Percentiles rank a stretch among this genome's conserved stretches.
Evolutionary conservation across 1,140 invertebrate species (phyloP).

Genomic region (Drosophila lowei): DNA sequence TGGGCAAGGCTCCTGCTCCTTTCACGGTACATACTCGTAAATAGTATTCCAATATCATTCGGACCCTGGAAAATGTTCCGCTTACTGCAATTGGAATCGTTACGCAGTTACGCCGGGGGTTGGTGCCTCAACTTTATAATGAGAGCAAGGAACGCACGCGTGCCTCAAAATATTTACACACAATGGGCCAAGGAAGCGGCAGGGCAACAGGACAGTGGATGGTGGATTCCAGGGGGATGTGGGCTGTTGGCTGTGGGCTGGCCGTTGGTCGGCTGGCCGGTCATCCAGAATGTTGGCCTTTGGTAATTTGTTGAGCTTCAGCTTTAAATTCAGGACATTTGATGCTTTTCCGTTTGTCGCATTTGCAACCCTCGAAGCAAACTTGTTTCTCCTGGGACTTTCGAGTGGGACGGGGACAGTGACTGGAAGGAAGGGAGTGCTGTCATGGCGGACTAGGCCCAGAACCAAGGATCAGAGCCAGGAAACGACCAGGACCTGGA

Average conservation of each 20-base stretch:
- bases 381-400: constrained; percentile 21
- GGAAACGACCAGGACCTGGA: no score
- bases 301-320: constrained; percentile 76
- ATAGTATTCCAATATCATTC: no score
- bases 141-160: constrained; percentile 79
- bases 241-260: constrained; percentile 17
- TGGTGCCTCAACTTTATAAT: constrained; percentile 70
- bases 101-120: constrained; percentile 41
- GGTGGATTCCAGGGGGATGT: constrained; percentile 15
- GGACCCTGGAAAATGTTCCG: constrained; percentile 7
- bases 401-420: constrained; percentile 11
- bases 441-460: constrained; percentile 34
- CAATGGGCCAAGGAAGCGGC: constrained; percentile 61
- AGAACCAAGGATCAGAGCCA: no score
- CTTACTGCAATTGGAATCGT: constrained; percentile 7
- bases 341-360: constrained; percentile 35
- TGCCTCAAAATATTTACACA: constrained; percentile 82
- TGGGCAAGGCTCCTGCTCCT: no score
- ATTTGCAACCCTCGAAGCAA: constrained; percentile 53
- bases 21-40: no score
- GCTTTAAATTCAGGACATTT: constrained; percentile 45
- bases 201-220: neutral
- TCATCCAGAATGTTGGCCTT: constrained; percentile 72
- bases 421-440: constrained; percentile 24
- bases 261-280: constrained; percentile 50